Evolutionary conservation across 92 coral and sea anemone genomes (phyloP).

Genomic region (Blastomussa wellsi): DNA sequence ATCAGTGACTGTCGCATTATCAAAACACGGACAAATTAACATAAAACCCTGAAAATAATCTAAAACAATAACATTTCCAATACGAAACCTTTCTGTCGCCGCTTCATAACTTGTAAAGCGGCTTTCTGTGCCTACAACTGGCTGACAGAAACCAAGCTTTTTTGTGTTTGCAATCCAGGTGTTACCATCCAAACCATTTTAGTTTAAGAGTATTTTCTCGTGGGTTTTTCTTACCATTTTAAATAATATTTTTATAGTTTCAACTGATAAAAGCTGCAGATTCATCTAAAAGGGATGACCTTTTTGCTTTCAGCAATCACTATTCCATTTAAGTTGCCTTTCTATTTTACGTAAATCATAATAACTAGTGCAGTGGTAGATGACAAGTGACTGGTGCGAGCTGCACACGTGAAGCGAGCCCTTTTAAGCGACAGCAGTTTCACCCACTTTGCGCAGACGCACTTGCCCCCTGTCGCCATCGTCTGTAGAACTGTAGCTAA

Average conservation of each 20-base stretch:
- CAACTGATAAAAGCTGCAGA: neutral
- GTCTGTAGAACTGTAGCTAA: slow-evolving; percentile 54
- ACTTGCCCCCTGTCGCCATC: slow-evolving; percentile 65
- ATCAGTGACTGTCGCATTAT: too few species aligned
- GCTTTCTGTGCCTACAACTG: neutral
- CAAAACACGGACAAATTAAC: too few species aligned
- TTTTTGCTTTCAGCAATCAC: neutral
- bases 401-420: neutral
- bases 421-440: slow-evolving; percentile 21
- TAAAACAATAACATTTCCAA: too few species aligned
- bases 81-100: neutral
- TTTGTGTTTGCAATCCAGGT: neutral
- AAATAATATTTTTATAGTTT: neutral
- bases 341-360: neutral
- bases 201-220: neutral
- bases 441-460: slow-evolving; percentile 62
- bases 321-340: neutral
- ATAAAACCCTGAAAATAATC: too few species aligned
- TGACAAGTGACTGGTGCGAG: neutral
- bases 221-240: neutral
- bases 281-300: neutral
- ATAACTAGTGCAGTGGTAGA: neutral
- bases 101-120: neutral
- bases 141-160: neutral
- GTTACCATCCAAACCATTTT: neutral